Evolutionary conservation across 2,797 vertebrate genomes (phyloP), one percentile per base, ranked within the genome.

Genomic region (Bovichtus variegatus): DNA sequence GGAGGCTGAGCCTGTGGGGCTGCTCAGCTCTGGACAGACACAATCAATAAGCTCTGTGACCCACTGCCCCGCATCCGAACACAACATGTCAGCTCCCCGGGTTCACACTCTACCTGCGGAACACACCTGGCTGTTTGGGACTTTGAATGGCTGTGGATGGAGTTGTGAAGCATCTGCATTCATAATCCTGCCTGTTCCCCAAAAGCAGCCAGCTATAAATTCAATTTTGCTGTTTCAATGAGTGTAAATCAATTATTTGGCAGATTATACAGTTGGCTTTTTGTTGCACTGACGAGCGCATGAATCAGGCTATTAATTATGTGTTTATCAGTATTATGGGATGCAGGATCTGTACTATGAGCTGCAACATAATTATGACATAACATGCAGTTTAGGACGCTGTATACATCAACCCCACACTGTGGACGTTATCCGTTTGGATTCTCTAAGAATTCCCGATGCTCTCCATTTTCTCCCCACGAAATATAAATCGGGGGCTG

Each of bases 21-120:
- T 50, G 47, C 36, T 59, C 53, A 49, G 50, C 61, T 31, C 2
- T 19, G 60, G 59, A 70, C 80, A 76, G 58, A 74, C 76, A 67
- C 16, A 29, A 83, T 82, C 83, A 71, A 83, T 84, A 72, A 61
- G n/a, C 82, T 63, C 49, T n/a, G 12, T 90, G 90, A 89, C 90
- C 87, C 79, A 78, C 25, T 84, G 90, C 77, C 81, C 86, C 80
- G 75, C 73, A 81, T 87, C 58, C 70, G 68, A 58, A 68, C 69
- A 68, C 80, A 67, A 50, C 81, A 59, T 29, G 68, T 53, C 77
- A 86, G 62, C 74, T 11, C 1, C 29, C 25, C 51, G 46, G n/a
- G n/a, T 7, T 6, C 43, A 44, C 43, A 5, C 34, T 15, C 40
- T n/a, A 18, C 36, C 23, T 11, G 16, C 18, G 5, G 5, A n/a